phyloP scores from a whole-genome alignment of 2,888 invertebrate species.

The Parthenolecanium corni region DNA sequence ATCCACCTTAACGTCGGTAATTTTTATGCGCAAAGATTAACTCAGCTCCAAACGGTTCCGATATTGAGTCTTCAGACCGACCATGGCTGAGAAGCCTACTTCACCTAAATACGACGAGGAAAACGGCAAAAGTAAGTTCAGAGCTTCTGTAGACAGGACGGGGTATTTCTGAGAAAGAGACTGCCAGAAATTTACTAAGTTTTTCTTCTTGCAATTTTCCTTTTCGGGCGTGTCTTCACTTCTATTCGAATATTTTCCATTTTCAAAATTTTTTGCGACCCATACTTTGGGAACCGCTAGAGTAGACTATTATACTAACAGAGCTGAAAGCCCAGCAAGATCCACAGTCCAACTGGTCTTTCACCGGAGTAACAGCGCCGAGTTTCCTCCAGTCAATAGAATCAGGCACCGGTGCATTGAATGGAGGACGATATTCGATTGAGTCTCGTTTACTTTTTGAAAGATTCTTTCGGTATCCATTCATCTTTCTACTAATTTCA shows the following conservation, averaged over 20 bases:
- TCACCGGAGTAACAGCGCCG: conserved; percentile 76
- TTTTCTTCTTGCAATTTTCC: too few species aligned
- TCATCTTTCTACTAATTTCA: too few species aligned
- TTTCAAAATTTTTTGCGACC: too few species aligned
- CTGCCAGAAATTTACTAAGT: too few species aligned
- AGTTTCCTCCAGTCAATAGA: conserved; percentile 70
- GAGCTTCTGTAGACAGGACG: not conserved
- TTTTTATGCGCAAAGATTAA: not conserved
- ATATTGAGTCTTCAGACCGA: not conserved
- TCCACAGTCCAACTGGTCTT: conserved; percentile 71
- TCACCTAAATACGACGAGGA: not conserved
- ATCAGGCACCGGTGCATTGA: conserved; percentile 55
- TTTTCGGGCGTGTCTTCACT: too few species aligned
- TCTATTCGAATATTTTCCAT: too few species aligned
- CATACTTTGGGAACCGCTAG: too few species aligned
- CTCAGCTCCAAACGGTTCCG: not conserved
- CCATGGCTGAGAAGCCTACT: not conserved
- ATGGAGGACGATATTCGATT: too few species aligned
- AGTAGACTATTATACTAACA: conserved; percentile 35
- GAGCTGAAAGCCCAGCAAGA: conserved; percentile 83
- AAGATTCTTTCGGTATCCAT: too few species aligned
- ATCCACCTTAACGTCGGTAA: too few species aligned
- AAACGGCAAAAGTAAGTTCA: not conserved
- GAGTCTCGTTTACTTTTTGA: too few species aligned
- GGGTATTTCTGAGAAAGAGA: not conserved